Percentiles rank a stretch among this genome's conserved stretches.
phyloP scores from a whole-genome alignment of 2,888 invertebrate species.

The Pasiphila rectangulata region DNA sequence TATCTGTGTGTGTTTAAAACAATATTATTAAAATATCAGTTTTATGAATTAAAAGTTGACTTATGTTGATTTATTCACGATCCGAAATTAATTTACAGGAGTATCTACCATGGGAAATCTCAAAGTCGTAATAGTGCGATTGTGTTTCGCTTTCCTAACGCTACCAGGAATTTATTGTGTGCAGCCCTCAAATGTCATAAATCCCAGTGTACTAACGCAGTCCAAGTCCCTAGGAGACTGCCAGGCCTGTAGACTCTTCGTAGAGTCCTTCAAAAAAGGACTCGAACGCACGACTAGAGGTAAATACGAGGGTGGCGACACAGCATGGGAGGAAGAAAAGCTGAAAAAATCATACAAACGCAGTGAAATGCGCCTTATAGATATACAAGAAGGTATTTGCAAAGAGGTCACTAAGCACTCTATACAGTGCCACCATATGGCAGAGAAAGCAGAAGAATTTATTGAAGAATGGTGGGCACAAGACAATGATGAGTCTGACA shows the following conservation, averaged over 20 bases:
- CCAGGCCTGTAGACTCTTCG: slow-evolving; percentile 87
- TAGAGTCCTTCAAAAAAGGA: slow-evolving; percentile 89
- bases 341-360: slow-evolving; percentile 89
- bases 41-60: slow-evolving; percentile 36
- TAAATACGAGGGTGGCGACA: slow-evolving; percentile 95
- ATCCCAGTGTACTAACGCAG: slow-evolving; percentile 52
- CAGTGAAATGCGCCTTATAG: slow-evolving; percentile 94
- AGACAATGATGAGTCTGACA: slow-evolving; percentile 64
- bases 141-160: slow-evolving; percentile 33
- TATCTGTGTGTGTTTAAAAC: slow-evolving; percentile 7
- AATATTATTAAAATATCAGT: slow-evolving; percentile 9
- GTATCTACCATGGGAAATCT: slow-evolving; percentile 42
- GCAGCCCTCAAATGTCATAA: slow-evolving; percentile 47
- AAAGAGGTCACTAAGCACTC: slow-evolving; percentile 86
- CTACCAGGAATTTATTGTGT: slow-evolving; percentile 43
- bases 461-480: slow-evolving; percentile 95
- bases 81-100: slow-evolving; percentile 44
- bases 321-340: slow-evolving; percentile 96
- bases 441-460: slow-evolving; percentile 89
- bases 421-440: slow-evolving; percentile 90
- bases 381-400: slow-evolving; percentile 94
- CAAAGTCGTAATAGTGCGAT: slow-evolving; percentile 27
- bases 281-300: slow-evolving; percentile 90
- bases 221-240: slow-evolving; percentile 85
- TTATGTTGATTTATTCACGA: slow-evolving; percentile 22